These are phyloP conservation scores for Emydura subglobosa DNA, from an alignment of 2,113 vertebrate species.

Conservation along the genomic window DNA sequence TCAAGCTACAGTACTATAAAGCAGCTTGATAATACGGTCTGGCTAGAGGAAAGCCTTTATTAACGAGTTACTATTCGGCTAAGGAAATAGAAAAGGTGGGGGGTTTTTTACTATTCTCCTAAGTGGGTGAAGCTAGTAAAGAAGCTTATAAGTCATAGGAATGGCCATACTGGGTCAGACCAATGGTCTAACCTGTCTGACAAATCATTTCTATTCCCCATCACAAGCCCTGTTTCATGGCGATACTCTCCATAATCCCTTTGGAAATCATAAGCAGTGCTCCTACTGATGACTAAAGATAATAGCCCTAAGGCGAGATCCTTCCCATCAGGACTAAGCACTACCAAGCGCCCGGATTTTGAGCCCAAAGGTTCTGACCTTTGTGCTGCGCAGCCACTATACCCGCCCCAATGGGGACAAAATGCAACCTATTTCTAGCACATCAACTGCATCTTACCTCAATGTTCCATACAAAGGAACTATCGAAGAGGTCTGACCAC, in stretches of 20 bases:
- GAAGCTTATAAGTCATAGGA: not conserved
- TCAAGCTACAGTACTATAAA: not conserved
- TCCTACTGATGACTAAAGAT: too few relatives aligned
- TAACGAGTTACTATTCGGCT: too few relatives aligned
- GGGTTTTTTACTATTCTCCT: not conserved
- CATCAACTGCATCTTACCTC: constrained; percentile 75
- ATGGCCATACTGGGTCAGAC: too few relatives aligned
- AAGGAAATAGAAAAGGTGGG: not conserved
- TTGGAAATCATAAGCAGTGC: too few relatives aligned
- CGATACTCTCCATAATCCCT: too few relatives aligned
- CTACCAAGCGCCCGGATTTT: not conserved
- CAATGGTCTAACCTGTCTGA: too few relatives aligned
- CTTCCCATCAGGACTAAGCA: not conserved
- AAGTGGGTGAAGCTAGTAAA: not conserved
- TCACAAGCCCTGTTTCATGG: not conserved
- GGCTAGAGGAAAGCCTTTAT: too few relatives aligned
- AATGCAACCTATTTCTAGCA: not conserved
- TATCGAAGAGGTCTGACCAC: constrained; percentile 91
- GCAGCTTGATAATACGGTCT: not conserved
- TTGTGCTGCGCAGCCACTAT: not conserved
- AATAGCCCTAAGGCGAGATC: too few relatives aligned
- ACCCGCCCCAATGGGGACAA: not conserved
- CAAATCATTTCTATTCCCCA: not conserved
- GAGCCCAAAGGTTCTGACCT: not conserved
- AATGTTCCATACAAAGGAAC: constrained; percentile 87